Base-by-base conservation (phyloP, 2,888 invertebrate species). In the Cataglyphis albicans region DNA sequence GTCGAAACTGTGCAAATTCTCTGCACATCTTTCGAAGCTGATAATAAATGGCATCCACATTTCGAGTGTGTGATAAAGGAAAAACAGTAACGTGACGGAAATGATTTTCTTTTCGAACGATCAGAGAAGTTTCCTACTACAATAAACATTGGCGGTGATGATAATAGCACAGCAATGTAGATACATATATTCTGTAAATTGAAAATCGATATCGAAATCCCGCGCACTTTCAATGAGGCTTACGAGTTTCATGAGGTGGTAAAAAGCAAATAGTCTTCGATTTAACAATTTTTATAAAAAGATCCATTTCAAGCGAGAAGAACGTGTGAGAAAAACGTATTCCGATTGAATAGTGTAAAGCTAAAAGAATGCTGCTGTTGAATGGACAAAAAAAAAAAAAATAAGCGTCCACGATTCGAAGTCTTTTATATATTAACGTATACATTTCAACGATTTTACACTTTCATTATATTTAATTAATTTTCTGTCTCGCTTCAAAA, bases 271-370 rank as follows among this genome's bases (percentile, higher is more conserved):
- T 80, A 80, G 78, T 59, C 78, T 57, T 59, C 78, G 72, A 59
- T 72, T 80, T 72, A 72, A 80, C 78, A 80, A 80, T 80, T 80
- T 80, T 80, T 80, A 80, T 61, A 80, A 80, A 72, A 61, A 21
- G 32, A 59, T 59, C 32, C 72, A 44, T 72, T 61, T 35, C 59
- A 35, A 72, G 44, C 35, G 21, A 18, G 21, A 72, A 72, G 72
- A 72, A 29, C 29, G 29, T 72, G 72, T 35, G 70, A 76, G 68
- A 57, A 80, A 72, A 72, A 44, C 72, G 78, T 44, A 44, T 57
- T 70, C 44, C 70, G 70, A 78, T 72, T 72, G 78, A 72, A 59
- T 59, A 55, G 25, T 41, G 44, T 21, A 12, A 59, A 67, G 44
- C 7, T 61, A 72, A 72, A 59, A n/a, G 18, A 44, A 12, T 21